These are phyloP conservation scores for Meriones unguiculatus DNA, from an alignment of 2,113 vertebrate species.

Conservation along the genomic window DNA sequence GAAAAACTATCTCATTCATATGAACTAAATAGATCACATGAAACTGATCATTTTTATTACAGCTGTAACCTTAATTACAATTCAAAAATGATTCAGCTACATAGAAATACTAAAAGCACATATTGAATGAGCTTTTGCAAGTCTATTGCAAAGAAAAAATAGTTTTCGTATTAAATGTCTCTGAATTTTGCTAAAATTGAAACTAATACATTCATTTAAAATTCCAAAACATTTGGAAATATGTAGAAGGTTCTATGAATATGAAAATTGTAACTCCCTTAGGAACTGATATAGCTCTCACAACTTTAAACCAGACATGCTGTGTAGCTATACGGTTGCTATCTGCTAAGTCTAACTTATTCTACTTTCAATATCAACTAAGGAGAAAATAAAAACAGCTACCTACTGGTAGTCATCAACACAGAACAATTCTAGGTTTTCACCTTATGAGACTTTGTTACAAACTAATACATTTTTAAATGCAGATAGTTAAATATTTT, in stretches of 20 bases:
- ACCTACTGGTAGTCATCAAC: not conserved
- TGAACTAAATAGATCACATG: not conserved
- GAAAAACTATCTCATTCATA: not conserved
- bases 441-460: not conserved
- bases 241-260: not conserved
- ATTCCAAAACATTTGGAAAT: not conserved
- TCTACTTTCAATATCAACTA: not conserved
- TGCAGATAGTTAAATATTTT: not conserved
- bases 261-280: not conserved
- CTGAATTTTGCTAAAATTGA: not conserved
- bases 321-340: not conserved
- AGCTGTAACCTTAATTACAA: not conserved
- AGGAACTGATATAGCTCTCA: not conserved
- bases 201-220: not conserved
- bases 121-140: not conserved
- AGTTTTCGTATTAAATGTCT: not conserved
- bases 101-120: constrained; percentile 45
- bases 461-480: not conserved
- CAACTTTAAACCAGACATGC: not conserved
- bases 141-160: not conserved
- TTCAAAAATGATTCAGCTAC: not conserved
- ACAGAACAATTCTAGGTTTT: not conserved
- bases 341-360: not conserved
- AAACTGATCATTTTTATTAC: not conserved
- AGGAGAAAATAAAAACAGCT: not conserved